These are phyloP conservation scores for Caradrina kadenii DNA, from an alignment of 2,888 invertebrate species.

Conservation along the genomic window DNA sequence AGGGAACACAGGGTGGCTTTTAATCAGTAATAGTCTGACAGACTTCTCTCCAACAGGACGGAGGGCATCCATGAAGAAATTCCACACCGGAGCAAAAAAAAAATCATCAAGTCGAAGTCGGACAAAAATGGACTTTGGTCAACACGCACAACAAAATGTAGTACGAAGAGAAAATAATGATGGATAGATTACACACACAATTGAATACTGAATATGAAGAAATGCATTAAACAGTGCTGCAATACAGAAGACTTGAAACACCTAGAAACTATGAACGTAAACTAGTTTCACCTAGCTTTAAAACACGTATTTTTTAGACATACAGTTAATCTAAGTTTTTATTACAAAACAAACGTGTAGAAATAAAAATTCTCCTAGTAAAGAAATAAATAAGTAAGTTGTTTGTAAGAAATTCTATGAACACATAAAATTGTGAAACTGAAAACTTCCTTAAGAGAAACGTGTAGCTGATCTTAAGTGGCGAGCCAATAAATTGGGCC, in stretches of 20 bases:
- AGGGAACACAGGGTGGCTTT: no score
- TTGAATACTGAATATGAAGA: constrained; percentile 1
- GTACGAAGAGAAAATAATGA: background rate
- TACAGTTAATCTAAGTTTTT: background rate
- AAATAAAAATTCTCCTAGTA: constrained; percentile 12
- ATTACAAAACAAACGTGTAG: constrained; percentile 12
- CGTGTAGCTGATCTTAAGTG: constrained; percentile 12
- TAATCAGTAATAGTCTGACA: no score
- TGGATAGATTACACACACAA: background rate
- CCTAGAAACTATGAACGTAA: constrained; percentile 2
- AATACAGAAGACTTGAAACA: background rate
- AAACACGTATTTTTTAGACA: constrained; percentile 19
- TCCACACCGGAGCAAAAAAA: no score
- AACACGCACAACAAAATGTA: background rate
- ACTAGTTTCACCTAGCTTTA: background rate
- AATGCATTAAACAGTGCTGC: background rate
- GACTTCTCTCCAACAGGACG: no score
- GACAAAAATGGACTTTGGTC: background rate
- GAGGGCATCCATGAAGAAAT: no score
- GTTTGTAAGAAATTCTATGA: constrained; percentile 24
- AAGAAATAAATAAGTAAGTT: background rate
- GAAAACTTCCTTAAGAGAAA: constrained; percentile 22
- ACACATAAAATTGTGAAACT: constrained; percentile 14
- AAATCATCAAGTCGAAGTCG: background rate
- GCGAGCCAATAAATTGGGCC: constrained; percentile 46